phyloP scores from a whole-genome alignment of 2,888 invertebrate genomes.

The Eilema sororculum region DNA sequence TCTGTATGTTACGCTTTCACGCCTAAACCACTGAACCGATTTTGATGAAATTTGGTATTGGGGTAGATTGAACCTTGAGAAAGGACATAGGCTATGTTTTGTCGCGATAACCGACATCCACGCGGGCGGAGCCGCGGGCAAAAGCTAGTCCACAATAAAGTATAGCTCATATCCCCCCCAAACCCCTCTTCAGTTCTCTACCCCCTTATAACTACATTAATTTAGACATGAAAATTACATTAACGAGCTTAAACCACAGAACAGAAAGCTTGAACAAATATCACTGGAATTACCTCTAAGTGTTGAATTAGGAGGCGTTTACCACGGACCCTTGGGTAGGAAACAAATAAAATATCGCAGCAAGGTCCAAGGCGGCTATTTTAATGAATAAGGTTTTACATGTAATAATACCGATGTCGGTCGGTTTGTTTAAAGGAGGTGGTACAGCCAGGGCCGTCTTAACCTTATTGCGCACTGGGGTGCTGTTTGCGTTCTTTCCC shows the following conservation, averaged over 20 bases:
- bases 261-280: too few relatives aligned
- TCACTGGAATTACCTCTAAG: constrained; percentile 1
- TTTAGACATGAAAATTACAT: constrained; percentile 4
- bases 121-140: too few relatives aligned
- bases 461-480: too few relatives aligned
- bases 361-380: background rate
- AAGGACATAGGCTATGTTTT: too few relatives aligned
- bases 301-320: constrained; percentile 5
- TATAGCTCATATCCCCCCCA: background rate
- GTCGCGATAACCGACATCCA: too few relatives aligned
- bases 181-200: background rate
- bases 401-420: constrained; percentile 12
- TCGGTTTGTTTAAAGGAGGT: background rate
- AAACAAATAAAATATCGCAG: constrained; percentile 16
- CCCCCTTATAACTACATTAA: constrained; percentile 9
- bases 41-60: too few relatives aligned
- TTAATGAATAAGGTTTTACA: constrained; percentile 8
- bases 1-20: too few relatives aligned
- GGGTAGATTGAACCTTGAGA: too few relatives aligned
- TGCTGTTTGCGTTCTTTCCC: too few relatives aligned
- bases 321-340: background rate
- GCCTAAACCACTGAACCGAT: too few relatives aligned
- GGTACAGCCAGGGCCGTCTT: too few relatives aligned
- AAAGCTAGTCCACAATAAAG: too few relatives aligned
- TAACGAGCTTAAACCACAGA: constrained; percentile 13